Evolutionary conservation across 2,113 vertebrate genomes (phyloP).

Genomic region (Bubo scandiacus): DNA sequence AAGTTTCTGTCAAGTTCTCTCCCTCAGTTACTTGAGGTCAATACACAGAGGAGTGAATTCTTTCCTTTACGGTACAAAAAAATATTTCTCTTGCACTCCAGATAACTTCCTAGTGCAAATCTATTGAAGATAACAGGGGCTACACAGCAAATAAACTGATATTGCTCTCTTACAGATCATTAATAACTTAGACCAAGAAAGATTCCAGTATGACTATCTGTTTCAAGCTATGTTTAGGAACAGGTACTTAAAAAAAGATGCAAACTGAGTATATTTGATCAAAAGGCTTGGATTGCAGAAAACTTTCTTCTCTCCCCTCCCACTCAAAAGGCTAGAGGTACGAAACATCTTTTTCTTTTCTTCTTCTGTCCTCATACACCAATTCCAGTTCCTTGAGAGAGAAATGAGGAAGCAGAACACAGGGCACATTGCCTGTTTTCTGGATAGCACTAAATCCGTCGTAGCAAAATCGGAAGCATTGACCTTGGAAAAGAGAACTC

Average conservation of each 20-base stretch:
- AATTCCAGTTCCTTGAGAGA: not conserved
- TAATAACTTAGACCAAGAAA: not conserved
- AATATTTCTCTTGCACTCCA: not conserved
- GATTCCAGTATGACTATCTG: not conserved
- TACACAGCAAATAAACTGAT: not conserved
- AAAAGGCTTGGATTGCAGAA: not conserved
- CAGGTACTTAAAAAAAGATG: not conserved
- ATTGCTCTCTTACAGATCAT: not conserved
- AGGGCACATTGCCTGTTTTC: not conserved
- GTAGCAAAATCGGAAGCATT: not conserved
- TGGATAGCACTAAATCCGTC: not conserved
- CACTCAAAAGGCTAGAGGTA: not conserved
- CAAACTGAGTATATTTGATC: not conserved
- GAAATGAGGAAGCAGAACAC: not conserved
- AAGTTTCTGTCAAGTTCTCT: not conserved
- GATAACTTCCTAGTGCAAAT: not conserved
- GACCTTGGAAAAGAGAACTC: not conserved
- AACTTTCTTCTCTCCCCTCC: rapidly evolving
- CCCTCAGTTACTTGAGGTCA: not conserved
- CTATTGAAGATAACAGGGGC: not conserved
- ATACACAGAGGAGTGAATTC: not conserved
- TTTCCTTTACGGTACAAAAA: not conserved
- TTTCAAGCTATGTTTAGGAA: not conserved
- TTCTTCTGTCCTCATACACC: not conserved
- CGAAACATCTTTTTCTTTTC: not conserved